phyloP scores from a whole-genome alignment of 2,113 vertebrate species.

The Thunnus thynnus region DNA sequence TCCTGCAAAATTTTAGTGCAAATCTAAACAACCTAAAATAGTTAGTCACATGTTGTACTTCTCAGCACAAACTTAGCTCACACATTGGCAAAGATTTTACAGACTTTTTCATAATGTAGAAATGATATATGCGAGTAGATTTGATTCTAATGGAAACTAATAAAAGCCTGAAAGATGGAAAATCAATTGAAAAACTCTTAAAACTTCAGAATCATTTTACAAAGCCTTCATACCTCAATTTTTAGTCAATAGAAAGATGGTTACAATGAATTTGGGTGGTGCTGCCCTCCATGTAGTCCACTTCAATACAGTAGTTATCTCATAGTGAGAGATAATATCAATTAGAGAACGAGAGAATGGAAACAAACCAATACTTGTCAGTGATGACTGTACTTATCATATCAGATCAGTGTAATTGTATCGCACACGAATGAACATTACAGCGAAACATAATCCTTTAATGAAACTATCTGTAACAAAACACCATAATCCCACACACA shows the following conservation, averaged over 20 bases:
- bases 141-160: background rate
- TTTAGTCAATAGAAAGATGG: background rate
- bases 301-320: background rate
- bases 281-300: background rate
- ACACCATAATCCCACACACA: background rate
- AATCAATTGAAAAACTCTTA: conserved; percentile 36
- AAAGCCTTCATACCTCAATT: conserved; percentile 22
- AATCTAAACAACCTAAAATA: background rate
- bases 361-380: conserved; percentile 18
- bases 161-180: conserved; percentile 13
- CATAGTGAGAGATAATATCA: conserved; percentile 8
- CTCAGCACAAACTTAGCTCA: background rate
- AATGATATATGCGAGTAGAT: background rate
- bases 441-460: background rate
- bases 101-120: background rate
- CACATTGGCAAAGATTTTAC: background rate
- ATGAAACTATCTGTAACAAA: background rate
- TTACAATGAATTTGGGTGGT: background rate
- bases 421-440: conserved; percentile 18
- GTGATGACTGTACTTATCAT: conserved; percentile 10
- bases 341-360: conserved; percentile 21
- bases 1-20: background rate
- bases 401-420: conserved; percentile 10
- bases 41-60: background rate
- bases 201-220: conserved; percentile 1